Evolutionary conservation across 2,888 invertebrate genomes (phyloP), one percentile per base, ranked within the genome.

Genomic region (Zelleria hepariella): DNA sequence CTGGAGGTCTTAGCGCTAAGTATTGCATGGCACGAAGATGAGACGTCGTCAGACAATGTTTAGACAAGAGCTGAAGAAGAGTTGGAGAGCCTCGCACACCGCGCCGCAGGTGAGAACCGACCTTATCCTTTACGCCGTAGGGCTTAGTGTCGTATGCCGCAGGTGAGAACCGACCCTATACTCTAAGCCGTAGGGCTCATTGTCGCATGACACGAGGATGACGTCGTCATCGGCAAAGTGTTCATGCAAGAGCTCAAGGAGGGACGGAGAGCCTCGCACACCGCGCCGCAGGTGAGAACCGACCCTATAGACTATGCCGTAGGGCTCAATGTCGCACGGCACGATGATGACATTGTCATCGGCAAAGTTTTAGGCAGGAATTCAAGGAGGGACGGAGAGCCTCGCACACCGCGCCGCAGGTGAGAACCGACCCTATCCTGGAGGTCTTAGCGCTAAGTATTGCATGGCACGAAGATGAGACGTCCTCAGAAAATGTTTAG

Each of bases 161-260:
- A n/a, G n/a, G n/a, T n/a, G 32, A 42, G 32, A 42, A 42, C 15
- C 32, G 10, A 6, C 15, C 32, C n/a, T n/a, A n/a, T n/a, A n/a
- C n/a, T n/a, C n/a, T n/a, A 26, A 26, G 7, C 5, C 26, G 26
- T 4, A 26, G 4, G 26, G 26, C 5, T 4, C 26, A 5, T 7
- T 26, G 26, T 26, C 26, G 26, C 4, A 7, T 26, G 97, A 73
- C 98, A 99, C 80, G 97, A 98, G 77, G 98, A 98, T 80, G 99
- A 99, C 83, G 95, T 99, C 75, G 94, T 99, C 59, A 96, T 99
- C 81, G 99, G 99, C 60, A 99, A 99, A 90, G 97, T 99, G 70
- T 99, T 99, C 90, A 96, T 99, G 94, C 98, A 99, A 91, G 99
- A 99, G 88, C 94, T 99, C 73, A 97, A 98, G 78, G 99, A 99